phyloP scores from a whole-genome alignment of 2,888 invertebrate species.

The Chloroclystis v-ata region DNA sequence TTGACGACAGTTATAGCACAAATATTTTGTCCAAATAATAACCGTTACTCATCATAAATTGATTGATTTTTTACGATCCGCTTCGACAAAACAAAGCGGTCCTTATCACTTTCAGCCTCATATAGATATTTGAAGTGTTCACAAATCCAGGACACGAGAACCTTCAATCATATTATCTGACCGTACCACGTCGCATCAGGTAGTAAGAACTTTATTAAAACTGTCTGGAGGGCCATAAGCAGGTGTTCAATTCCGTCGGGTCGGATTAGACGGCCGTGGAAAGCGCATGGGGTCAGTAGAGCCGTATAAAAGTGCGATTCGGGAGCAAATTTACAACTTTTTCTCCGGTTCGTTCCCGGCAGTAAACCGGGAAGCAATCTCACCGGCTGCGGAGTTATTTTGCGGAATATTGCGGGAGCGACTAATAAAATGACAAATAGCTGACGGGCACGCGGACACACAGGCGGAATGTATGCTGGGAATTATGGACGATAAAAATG shows the following conservation, averaged over 20 bases:
- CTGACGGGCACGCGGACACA: conserved; percentile 50
- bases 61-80: no score
- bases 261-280: conserved; percentile 52
- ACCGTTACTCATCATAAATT: no score
- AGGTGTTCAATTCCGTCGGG: conserved; percentile 54
- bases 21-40: no score
- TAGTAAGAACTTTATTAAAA: conserved; percentile 43
- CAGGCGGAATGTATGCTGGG: conserved; percentile 36
- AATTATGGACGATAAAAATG: conserved; percentile 29
- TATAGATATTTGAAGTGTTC: background rate
- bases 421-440: conserved; percentile 76
- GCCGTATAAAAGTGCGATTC: conserved; percentile 71
- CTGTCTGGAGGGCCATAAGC: conserved; percentile 38
- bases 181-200: conserved; percentile 26
- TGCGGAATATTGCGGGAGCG: conserved; percentile 67
- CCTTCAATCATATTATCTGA: conserved; percentile 18
- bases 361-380: conserved; percentile 73
- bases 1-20: no score
- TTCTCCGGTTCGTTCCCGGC: conserved; percentile 57
- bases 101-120: no score
- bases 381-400: conserved; percentile 65
- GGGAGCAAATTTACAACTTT: conserved; percentile 73
- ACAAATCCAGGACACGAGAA: background rate
- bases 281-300: conserved; percentile 62
- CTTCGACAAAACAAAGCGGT: no score